These are phyloP conservation scores for Himalopsyche anomala DNA, from an alignment of 2,888 invertebrate genomes.

Conservation along the genomic window DNA sequence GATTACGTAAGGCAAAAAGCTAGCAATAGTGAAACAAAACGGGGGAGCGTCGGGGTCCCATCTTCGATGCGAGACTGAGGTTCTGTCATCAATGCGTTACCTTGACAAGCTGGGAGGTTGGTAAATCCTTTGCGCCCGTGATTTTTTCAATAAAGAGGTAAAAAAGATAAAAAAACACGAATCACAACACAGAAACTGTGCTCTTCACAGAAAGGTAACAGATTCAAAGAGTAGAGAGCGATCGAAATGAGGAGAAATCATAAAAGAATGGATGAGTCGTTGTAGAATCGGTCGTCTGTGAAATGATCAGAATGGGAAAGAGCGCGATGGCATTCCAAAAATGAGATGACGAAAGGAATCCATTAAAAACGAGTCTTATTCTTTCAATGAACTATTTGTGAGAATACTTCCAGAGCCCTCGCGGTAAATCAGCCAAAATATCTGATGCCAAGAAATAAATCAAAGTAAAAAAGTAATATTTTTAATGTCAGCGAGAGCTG, in stretches of 20 bases:
- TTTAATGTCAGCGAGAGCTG: too few species aligned
- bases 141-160: constrained; percentile 71
- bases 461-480: too few species aligned
- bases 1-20: constrained; percentile 22
- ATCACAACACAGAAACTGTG: constrained; percentile 74
- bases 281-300: neutral
- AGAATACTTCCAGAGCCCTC: neutral
- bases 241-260: constrained; percentile 24
- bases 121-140: constrained; percentile 80
- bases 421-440: neutral
- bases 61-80: constrained; percentile 38
- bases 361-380: neutral
- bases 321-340: neutral
- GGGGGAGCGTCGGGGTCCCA: neutral
- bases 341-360: neutral
- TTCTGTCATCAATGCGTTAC: constrained; percentile 70
- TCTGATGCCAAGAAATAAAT: too few species aligned
- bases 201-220: constrained; percentile 51
- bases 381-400: constrained; percentile 10
- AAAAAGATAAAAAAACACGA: constrained; percentile 76
- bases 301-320: neutral
- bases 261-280: neutral
- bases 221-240: constrained; percentile 35
- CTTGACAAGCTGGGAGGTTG: constrained; percentile 82
- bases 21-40: constrained; percentile 22